Percentiles rank a stretch among this genome's conserved stretches.
phyloP scores from a whole-genome alignment of 2,888 invertebrate genomes.

The Synanthedon vespiformis region DNA sequence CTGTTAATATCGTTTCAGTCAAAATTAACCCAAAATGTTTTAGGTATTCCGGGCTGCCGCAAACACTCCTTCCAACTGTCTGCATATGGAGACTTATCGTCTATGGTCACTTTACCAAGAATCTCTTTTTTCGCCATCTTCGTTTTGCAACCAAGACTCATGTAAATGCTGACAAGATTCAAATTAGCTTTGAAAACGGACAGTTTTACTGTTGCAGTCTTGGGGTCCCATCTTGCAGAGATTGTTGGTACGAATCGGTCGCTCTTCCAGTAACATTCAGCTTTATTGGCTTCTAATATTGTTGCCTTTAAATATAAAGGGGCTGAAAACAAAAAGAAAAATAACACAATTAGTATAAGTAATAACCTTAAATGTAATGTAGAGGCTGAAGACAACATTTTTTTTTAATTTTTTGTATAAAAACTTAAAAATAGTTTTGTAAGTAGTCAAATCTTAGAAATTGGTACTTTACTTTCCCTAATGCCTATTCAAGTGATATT shows the following conservation, averaged over 20 bases:
- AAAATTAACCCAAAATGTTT: conserved; percentile 72
- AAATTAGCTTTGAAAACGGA: conserved; percentile 74
- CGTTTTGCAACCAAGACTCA: conserved; percentile 75
- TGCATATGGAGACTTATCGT: conserved; percentile 68
- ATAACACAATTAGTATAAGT: background rate
- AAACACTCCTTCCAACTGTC: conserved; percentile 75
- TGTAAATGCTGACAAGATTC: conserved; percentile 73
- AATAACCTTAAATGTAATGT: too few relatives aligned
- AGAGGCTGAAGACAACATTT: too few relatives aligned
- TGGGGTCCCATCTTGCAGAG: conserved; percentile 80
- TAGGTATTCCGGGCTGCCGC: conserved; percentile 64
- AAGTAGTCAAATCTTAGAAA: too few relatives aligned
- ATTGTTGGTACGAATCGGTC: conserved; percentile 80
- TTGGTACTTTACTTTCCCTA: too few relatives aligned
- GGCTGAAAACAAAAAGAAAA: conserved; percentile 46
- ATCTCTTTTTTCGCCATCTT: conserved; percentile 77
- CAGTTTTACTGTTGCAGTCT: conserved; percentile 72
- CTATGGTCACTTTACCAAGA: conserved; percentile 75
- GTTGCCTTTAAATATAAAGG: conserved; percentile 83
- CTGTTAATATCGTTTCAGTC: conserved; percentile 30
- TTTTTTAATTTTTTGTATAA: too few relatives aligned
- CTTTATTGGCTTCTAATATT: conserved; percentile 76
- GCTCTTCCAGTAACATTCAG: conserved; percentile 77
- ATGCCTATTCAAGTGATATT: too few relatives aligned
- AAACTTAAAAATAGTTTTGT: too few relatives aligned